Evolutionary conservation across 2,113 vertebrate genomes (phyloP), one percentile per base, ranked within the genome.

Genomic region (Miniopterus natalensis): DNA sequence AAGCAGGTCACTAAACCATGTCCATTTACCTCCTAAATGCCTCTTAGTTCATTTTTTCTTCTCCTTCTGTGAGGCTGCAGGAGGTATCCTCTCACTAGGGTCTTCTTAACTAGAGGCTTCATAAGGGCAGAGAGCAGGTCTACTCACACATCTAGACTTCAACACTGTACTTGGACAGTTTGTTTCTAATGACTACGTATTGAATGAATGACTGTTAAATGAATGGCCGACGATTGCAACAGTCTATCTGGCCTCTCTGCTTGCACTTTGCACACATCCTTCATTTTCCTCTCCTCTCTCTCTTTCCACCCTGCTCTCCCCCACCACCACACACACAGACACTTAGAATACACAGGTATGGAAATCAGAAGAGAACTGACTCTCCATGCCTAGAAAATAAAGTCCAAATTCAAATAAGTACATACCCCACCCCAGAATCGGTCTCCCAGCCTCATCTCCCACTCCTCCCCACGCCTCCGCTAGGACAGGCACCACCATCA

Each of bases 391-490:
- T 42, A 92, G 3, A 84, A 3, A 79, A 25, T 31, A 68, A 88
- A 80, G 9, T 91, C 9, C 31, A 95, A 88, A 86, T 70, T 71
- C 53, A 88, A 71, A 68, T 42, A 42, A 71, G 27, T 25, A 21
- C 11, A 36, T 29, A 36, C 11, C n/a, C 21, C 13, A 40, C 15
- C 29, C 23, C 23, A 25, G 31, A 57, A 61, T 2, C 23, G 15
- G 31, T 12, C n/a, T 85, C 42, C 4, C 15, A 79, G 21, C 15
- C 7, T 90, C 36, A 68, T 87, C 40, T 63, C 29, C 4, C 3
- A 1, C 45, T 63, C 40, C 66, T 86, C 27, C 61, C 20, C 4
- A 75, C 8, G 42, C 6, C 29, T 85, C 53, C 10, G 18, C 9
- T 21, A 3, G 29, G 8, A 81, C 27, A 20, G 1, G 11, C 6